A percentile compares a stretch with the other conserved stretches of the same genome.
Evolutionary conservation across 2,113 vertebrate species (phyloP).

Genomic region (Cynoglossus semilaevis): DNA sequence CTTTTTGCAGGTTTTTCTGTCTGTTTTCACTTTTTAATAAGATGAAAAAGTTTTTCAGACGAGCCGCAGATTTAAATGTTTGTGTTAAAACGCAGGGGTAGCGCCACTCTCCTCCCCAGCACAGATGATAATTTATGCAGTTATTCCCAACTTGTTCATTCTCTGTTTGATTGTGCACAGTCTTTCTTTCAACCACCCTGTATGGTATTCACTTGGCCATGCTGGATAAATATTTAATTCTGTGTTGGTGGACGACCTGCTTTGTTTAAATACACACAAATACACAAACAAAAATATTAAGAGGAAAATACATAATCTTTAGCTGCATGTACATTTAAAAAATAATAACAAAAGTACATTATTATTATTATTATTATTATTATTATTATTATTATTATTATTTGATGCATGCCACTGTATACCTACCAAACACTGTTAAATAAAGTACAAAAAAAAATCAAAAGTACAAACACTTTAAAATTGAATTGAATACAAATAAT

Average conservation of each 20-base stretch:
- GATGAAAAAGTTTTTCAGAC: conserved; percentile 24
- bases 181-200: conserved; percentile 60
- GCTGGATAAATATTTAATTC: conserved; percentile 63
- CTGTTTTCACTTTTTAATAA: conserved; percentile 46
- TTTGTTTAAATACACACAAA: conserved; percentile 32
- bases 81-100: conserved; percentile 29
- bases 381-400: too few relatives aligned
- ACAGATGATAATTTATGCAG: conserved; percentile 50
- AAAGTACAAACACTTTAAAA: too few relatives aligned
- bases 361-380: too few relatives aligned
- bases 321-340: too few relatives aligned
- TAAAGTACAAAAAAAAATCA: too few relatives aligned
- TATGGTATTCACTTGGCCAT: conserved; percentile 46
- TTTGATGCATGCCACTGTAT: too few relatives aligned
- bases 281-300: too few relatives aligned
- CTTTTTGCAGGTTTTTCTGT: conserved; percentile 65
- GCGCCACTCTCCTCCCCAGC: conserved; percentile 15
- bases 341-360: too few relatives aligned
- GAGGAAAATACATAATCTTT: too few relatives aligned
- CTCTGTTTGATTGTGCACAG: conserved; percentile 21
- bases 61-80: conserved; percentile 33
- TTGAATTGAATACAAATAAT: too few relatives aligned
- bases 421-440: too few relatives aligned
- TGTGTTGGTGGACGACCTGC: conserved; percentile 44
- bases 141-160: conserved; percentile 56